Percentiles rank a stretch among this genome's conserved stretches.
Evolutionary conservation across 1,140 invertebrate species (phyloP).

Genomic region (Metaphire vulgaris): DNA sequence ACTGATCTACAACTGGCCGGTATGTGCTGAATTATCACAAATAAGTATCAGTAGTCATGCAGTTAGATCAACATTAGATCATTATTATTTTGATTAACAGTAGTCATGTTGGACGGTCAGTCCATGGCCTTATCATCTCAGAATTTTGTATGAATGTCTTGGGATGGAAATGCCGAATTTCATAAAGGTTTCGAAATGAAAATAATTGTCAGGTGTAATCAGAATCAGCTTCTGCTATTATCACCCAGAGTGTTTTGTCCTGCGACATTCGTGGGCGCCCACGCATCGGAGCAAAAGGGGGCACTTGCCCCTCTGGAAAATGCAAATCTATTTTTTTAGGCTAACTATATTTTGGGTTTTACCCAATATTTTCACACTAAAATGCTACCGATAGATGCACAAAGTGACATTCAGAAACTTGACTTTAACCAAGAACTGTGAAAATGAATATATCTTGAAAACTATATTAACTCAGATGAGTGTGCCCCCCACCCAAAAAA

Average conservation of each 20-base stretch:
- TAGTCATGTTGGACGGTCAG: background rate
- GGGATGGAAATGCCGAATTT: background rate
- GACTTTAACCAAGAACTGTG: too few relatives aligned
- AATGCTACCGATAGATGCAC: background rate
- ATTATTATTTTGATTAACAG: background rate
- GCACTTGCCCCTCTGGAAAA: background rate
- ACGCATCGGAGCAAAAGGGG: background rate
- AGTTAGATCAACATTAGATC: background rate
- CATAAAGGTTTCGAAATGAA: too few relatives aligned
- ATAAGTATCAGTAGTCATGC: background rate
- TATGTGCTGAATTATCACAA: background rate
- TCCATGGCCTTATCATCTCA: background rate
- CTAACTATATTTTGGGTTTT: too few relatives aligned
- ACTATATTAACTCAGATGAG: too few relatives aligned
- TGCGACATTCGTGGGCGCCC: background rate
- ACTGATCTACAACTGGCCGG: background rate
- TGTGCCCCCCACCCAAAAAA: too few relatives aligned
- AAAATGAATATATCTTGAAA: too few relatives aligned
- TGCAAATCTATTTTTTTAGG: background rate
- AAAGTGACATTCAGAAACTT: background rate
- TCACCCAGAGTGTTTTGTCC: background rate
- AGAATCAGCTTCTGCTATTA: background rate
- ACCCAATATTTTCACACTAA: background rate
- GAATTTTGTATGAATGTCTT: background rate
- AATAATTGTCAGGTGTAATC: background rate